Conservation (phyloP, 37 sponge, comb jelly and placozoan genomes). For the Agelas oroides region DNA sequence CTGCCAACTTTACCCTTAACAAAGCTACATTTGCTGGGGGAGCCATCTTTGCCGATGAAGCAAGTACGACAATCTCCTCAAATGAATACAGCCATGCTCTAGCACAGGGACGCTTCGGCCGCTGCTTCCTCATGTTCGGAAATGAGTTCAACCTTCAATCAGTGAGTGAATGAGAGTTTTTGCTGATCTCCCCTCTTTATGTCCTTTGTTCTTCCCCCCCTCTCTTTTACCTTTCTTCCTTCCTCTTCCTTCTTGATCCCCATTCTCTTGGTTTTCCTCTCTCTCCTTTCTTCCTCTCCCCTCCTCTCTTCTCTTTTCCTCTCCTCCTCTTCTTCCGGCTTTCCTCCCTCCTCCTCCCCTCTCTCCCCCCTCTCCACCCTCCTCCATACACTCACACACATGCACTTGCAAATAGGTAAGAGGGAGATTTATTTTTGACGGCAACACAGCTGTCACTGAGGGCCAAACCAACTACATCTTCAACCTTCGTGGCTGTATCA, state of each 20-base stretch:
- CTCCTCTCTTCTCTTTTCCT: not conserved
- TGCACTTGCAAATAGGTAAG: not conserved
- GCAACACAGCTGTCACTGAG: slow-evolving; percentile 48
- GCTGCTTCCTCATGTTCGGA: slow-evolving; percentile 75
- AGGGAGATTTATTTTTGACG: slow-evolving; percentile 25
- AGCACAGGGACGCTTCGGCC: slow-evolving; percentile 22
- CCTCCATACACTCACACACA: not conserved
- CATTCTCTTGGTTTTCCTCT: not conserved
- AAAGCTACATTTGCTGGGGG: slow-evolving; percentile 62
- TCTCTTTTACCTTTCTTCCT: no score
- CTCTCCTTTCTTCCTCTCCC: not conserved
- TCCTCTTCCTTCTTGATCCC: not conserved
- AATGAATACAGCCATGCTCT: slow-evolving; percentile 60
- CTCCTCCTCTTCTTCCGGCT: not conserved
- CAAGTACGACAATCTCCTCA: slow-evolving; percentile 36
- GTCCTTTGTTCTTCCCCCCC: no score
- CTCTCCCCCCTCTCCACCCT: not conserved
- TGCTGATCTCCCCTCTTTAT: not conserved
- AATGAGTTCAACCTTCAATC: slow-evolving; percentile 27
- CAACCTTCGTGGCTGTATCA: slow-evolving; percentile 54
- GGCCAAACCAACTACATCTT: slow-evolving; percentile 56
- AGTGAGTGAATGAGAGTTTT: not conserved
- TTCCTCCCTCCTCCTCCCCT: not conserved
- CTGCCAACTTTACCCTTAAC: slow-evolving; percentile 52
- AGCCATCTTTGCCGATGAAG: slow-evolving; percentile 71